Conservation (phyloP, 2,888 invertebrate species). For the Hofmannophila pseudospretella region DNA sequence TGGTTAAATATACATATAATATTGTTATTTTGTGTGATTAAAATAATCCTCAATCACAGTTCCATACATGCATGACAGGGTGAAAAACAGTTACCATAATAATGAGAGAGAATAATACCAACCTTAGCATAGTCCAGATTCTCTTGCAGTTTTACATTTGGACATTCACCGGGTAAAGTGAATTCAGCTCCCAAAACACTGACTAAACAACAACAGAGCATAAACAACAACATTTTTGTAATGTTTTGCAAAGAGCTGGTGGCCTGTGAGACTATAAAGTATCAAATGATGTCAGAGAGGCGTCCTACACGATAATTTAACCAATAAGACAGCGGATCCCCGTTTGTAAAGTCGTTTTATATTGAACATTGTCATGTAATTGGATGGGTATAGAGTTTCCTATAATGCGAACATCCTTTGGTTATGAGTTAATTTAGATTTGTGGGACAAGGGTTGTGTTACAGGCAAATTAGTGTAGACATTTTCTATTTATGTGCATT, state of each 20-base stretch:
- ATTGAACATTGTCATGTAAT: slow-evolving; percentile 27
- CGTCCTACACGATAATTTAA: slow-evolving; percentile 61
- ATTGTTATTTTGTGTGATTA: too few species aligned
- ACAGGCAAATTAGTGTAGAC: neutral
- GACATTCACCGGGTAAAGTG: slow-evolving; percentile 58
- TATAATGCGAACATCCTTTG: slow-evolving; percentile 30
- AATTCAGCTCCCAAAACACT: slow-evolving; percentile 43
- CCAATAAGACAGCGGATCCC: slow-evolving; percentile 46
- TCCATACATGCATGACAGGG: too few species aligned
- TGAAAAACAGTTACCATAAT: too few species aligned
- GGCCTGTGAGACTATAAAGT: slow-evolving; percentile 23
- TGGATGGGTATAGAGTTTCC: slow-evolving; percentile 11
- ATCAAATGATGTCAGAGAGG: slow-evolving; percentile 34
- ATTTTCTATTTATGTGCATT: too few species aligned
- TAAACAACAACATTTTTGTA: slow-evolving; percentile 35
- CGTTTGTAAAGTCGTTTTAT: slow-evolving; percentile 38
- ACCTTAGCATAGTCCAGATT: slow-evolving; percentile 63
- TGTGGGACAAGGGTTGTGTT: slow-evolving; percentile 10
- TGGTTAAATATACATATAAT: too few species aligned
- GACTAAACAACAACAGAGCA: slow-evolving; percentile 30
- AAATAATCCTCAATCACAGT: too few species aligned
- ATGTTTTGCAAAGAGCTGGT: slow-evolving; percentile 23
- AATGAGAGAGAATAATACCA: too few species aligned
- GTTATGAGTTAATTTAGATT: slow-evolving; percentile 25
- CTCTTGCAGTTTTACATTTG: slow-evolving; percentile 54